phyloP scores from a whole-genome alignment of 2,113 vertebrate genomes.

The Microtus ochrogaster region DNA sequence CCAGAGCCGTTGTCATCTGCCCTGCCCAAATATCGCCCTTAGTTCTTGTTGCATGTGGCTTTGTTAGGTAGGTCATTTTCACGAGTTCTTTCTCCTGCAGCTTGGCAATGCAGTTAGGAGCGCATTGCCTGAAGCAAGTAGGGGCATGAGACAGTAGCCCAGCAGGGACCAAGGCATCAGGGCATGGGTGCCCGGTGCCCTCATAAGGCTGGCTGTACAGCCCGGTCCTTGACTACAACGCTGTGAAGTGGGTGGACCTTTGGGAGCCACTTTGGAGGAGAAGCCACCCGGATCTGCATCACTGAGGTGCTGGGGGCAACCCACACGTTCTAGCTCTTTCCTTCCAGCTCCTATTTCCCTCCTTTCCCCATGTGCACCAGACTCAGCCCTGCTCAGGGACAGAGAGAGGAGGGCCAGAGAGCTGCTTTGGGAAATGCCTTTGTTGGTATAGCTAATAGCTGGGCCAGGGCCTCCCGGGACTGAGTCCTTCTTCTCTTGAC shows the following conservation, averaged over 20 bases:
- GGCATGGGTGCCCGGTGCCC: neutral
- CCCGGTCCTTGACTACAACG: fast-evolving
- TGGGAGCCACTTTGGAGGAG: neutral
- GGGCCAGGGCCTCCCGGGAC: neutral
- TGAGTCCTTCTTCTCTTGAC: neutral
- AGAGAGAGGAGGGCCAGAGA: neutral
- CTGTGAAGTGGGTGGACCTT: neutral
- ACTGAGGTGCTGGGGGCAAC: fast-evolving
- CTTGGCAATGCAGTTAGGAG: neutral
- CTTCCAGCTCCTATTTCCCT: neutral
- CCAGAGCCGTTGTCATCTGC: neutral
- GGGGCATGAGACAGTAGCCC: fast-evolving
- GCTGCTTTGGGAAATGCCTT: neutral
- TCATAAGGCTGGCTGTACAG: fast-evolving
- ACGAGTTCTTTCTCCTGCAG: neutral
- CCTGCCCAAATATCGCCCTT: neutral
- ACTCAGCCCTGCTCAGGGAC: neutral
- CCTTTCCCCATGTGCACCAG: neutral
- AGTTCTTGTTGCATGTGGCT: neutral
- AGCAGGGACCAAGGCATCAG: fast-evolving
- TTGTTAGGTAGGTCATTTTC: neutral
- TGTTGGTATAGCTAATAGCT: neutral
- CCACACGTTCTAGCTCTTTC: neutral
- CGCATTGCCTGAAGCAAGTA: neutral
- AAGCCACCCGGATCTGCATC: neutral